A percentile compares a stretch with the other conserved stretches of the same genome.
Conservation (phyloP, 2,113 vertebrate species). For the Rhegmatorhina hoffmannsi region DNA sequence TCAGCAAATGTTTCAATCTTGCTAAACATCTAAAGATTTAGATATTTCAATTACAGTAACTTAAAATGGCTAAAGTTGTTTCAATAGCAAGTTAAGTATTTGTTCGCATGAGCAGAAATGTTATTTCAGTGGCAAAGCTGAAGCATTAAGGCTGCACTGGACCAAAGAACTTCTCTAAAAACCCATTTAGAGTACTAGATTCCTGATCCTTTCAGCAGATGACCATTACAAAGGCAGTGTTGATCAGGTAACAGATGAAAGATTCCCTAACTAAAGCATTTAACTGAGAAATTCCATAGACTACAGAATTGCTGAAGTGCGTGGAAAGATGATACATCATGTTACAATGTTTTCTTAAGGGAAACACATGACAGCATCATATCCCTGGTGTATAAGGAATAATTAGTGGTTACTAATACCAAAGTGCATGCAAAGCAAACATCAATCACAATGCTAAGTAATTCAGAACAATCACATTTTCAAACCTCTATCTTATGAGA, state of each 20-base stretch:
- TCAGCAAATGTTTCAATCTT: neutral
- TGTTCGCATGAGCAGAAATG: neutral
- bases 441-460: neutral
- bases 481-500: neutral
- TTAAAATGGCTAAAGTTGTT: neutral
- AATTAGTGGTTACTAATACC: neutral
- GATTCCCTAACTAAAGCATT: neutral
- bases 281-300: neutral
- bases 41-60: neutral
- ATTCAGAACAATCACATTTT: neutral
- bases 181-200: neutral
- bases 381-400: neutral
- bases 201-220: neutral
- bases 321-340: neutral
- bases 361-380: neutral
- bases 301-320: neutral
- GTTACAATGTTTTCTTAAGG: neutral
- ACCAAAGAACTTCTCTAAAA: neutral
- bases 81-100: neutral
- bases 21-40: neutral
- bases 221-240: neutral
- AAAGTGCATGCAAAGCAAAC: conserved; percentile 40
- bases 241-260: neutral
- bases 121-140: neutral
- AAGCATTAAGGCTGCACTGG: neutral